These are phyloP conservation scores for Tenthredo notha DNA, from an alignment of 2,888 invertebrate genomes.

Conservation along the genomic window DNA sequence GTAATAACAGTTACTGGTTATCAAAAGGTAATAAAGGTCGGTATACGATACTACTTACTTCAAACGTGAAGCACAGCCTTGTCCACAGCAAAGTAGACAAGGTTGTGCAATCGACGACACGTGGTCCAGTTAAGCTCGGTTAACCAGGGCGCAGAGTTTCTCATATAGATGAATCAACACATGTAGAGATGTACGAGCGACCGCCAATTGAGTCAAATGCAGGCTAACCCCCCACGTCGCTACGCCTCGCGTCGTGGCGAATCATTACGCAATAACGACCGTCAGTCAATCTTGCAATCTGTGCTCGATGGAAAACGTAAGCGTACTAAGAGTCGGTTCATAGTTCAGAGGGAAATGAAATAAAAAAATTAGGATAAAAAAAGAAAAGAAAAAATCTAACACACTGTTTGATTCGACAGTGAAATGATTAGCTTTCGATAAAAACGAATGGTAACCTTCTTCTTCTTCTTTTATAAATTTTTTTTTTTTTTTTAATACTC, in stretches of 20 bases:
- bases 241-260: not conserved
- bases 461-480: not conserved
- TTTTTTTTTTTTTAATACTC: not conserved
- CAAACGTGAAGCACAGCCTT: not conserved
- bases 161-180: slow-evolving; percentile 39
- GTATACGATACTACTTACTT: not conserved
- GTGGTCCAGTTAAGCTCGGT: slow-evolving; percentile 49
- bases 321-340: not conserved
- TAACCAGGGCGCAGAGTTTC: slow-evolving; percentile 30
- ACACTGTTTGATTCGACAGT: not conserved
- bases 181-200: slow-evolving; percentile 54
- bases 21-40: slow-evolving; percentile 34
- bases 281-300: slow-evolving; percentile 29
- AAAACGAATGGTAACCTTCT: not conserved
- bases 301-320: not conserved
- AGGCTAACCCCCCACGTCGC: slow-evolving; percentile 67
- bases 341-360: not conserved
- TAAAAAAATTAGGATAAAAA: not conserved
- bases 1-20: slow-evolving; percentile 16
- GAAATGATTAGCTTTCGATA: not conserved
- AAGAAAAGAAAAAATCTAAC: not conserved
- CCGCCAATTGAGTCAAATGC: slow-evolving; percentile 76
- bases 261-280: slow-evolving; percentile 19
- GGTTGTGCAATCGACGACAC: slow-evolving; percentile 30
- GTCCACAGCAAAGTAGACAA: not conserved